These are phyloP conservation scores for Epinephelus coioides DNA, from an alignment of 2,797 vertebrate species.

Conservation along the genomic window DNA sequence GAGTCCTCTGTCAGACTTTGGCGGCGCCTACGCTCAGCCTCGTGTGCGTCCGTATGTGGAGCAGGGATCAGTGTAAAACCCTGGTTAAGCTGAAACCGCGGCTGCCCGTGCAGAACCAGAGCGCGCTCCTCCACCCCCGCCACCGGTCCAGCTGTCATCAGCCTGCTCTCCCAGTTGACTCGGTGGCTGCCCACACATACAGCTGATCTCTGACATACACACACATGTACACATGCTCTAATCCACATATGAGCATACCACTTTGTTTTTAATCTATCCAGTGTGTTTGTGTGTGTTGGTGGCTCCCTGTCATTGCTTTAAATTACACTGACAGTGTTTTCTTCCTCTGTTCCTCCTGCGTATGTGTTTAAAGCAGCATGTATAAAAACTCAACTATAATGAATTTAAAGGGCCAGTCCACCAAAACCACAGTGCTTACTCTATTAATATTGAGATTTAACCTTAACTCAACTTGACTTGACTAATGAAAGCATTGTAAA, in stretches of 20 bases:
- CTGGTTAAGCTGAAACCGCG: slow-evolving; percentile 72
- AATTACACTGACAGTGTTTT: slow-evolving; percentile 18
- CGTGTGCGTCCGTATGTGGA: slow-evolving; percentile 58
- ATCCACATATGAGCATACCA: slow-evolving; percentile 81
- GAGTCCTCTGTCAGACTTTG: slow-evolving; percentile 17
- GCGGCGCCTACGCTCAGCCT: background rate
- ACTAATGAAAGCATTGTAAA: background rate
- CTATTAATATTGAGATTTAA: background rate
- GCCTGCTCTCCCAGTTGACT: slow-evolving; percentile 62
- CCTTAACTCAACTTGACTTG: background rate
- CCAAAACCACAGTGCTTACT: background rate
- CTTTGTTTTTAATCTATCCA: slow-evolving; percentile 76
- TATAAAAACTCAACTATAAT: background rate
- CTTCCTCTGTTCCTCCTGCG: background rate
- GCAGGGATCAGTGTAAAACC: slow-evolving; percentile 80
- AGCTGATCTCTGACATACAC: slow-evolving; percentile 59
- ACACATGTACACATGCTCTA: slow-evolving; percentile 60
- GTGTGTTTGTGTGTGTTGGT: slow-evolving; percentile 10
- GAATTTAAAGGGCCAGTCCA: slow-evolving; percentile 26
- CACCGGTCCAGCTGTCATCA: slow-evolving; percentile 80
- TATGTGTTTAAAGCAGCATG: slow-evolving; percentile 8
- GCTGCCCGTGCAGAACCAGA: slow-evolving; percentile 61
- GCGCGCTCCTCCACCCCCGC: slow-evolving; percentile 28
- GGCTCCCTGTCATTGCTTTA: background rate
- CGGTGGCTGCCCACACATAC: slow-evolving; percentile 59